phyloP scores from a whole-genome alignment of 2,888 invertebrate species.

The Octonoba sinensis region DNA sequence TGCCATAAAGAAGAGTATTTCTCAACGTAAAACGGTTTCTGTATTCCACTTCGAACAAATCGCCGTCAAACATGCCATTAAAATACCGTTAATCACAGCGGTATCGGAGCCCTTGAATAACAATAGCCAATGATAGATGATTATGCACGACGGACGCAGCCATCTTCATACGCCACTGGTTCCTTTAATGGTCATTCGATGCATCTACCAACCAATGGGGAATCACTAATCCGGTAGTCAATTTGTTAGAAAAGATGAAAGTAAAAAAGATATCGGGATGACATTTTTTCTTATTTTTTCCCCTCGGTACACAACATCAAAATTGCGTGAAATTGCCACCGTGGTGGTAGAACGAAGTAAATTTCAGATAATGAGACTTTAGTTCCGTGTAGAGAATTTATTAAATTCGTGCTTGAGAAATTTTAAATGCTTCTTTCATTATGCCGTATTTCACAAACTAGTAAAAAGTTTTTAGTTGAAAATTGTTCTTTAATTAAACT shows the following conservation, averaged over 20 bases:
- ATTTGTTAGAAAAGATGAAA: too few relatives aligned
- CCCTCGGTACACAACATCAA: neutral
- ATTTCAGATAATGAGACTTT: conserved; percentile 42
- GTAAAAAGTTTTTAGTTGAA: too few relatives aligned
- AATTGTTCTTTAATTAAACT: too few relatives aligned
- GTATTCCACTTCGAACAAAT: conserved; percentile 9
- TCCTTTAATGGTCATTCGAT: conserved; percentile 37
- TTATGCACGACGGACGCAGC: conserved; percentile 17
- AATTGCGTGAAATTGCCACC: conserved; percentile 47
- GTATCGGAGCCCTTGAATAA: conserved; percentile 28
- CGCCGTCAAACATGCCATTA: conserved; percentile 24
- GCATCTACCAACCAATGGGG: conserved; percentile 30
- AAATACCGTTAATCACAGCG: conserved; percentile 44
- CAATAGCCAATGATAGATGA: conserved; percentile 29
- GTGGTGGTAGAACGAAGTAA: conserved; percentile 9
- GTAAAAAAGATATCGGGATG: too few relatives aligned
- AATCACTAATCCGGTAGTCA: conserved; percentile 17
- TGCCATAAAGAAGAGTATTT: too few relatives aligned
- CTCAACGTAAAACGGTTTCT: conserved; percentile 6
- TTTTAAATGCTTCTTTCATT: neutral
- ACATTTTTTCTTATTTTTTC: too few relatives aligned
- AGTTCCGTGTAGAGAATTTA: conserved; percentile 21
- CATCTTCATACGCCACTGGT: conserved; percentile 33
- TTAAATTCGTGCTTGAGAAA: conserved; percentile 17
- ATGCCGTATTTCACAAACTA: neutral